Conservation (phyloP, 2,797 vertebrate species). For the Betta splendens region DNA sequence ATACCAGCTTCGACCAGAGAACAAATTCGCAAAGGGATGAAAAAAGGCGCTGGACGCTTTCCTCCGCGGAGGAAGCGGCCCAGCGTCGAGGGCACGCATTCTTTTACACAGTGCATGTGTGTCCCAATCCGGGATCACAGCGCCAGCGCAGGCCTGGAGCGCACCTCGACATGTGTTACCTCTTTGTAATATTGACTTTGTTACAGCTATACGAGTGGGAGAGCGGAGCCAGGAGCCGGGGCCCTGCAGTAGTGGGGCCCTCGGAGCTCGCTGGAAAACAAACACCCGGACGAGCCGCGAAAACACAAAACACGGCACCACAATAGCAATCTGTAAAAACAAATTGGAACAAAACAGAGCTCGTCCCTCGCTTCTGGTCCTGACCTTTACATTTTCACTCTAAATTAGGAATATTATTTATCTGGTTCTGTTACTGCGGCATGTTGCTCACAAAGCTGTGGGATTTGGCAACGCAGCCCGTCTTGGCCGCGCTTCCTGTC, state of each 20-base stretch:
- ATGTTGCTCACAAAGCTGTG: slow-evolving; percentile 49
- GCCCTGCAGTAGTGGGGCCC: slow-evolving; percentile 70
- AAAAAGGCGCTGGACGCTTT: slow-evolving; percentile 46
- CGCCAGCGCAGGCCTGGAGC: slow-evolving; percentile 72
- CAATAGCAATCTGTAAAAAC: slow-evolving; percentile 62
- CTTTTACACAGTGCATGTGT: slow-evolving; percentile 43
- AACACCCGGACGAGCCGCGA: slow-evolving; percentile 69
- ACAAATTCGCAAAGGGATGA: slow-evolving; percentile 56
- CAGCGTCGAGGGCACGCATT: slow-evolving; percentile 49
- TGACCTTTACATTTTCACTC: slow-evolving; percentile 54
- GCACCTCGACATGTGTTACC: slow-evolving; percentile 85
- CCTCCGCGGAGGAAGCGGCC: slow-evolving; percentile 47
- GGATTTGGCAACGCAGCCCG: slow-evolving; percentile 47
- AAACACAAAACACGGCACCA: slow-evolving; percentile 71
- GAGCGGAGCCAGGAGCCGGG: slow-evolving; percentile 68
- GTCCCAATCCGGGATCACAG: slow-evolving; percentile 72
- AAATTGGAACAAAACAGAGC: slow-evolving; percentile 54
- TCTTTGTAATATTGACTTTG: slow-evolving; percentile 84
- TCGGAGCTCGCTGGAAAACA: slow-evolving; percentile 73
- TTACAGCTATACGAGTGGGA: slow-evolving; percentile 81
- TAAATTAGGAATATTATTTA: slow-evolving; percentile 59
- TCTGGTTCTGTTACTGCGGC: slow-evolving; percentile 41
- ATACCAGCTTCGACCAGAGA: slow-evolving; percentile 46
- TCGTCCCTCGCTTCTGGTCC: slow-evolving; percentile 33
- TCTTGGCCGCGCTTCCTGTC: slow-evolving; percentile 51